A percentile compares a stretch with the other conserved stretches of the same genome.
These are phyloP conservation scores for Drosophila fungiperda DNA, from an alignment of 2,888 invertebrate genomes.

Conservation along the genomic window DNA sequence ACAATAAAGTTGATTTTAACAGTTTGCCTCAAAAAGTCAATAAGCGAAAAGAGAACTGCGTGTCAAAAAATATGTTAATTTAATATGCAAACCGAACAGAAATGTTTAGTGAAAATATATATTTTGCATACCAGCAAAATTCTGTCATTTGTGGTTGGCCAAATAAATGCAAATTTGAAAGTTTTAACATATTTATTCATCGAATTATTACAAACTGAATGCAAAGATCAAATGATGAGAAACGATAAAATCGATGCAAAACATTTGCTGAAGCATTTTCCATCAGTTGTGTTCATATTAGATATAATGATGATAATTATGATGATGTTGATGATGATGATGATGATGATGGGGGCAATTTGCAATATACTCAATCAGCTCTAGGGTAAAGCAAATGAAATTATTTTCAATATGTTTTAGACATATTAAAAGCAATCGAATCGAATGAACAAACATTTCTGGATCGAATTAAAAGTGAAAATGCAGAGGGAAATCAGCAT, in stretches of 20 bases:
- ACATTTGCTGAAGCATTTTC: constrained; percentile 22
- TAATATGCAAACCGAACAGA: constrained; percentile 38
- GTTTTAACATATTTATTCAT: constrained; percentile 56
- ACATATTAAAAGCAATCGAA: constrained; percentile 27
- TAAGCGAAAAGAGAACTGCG: constrained; percentile 10
- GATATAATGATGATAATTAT: constrained; percentile 27
- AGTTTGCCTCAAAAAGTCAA: constrained; percentile 9
- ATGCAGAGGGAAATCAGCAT: constrained; percentile 54
- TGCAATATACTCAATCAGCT: constrained; percentile 22
- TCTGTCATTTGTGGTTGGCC: constrained; percentile 59
- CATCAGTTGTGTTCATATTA: constrained; percentile 16
- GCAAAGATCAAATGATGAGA: constrained; percentile 18
- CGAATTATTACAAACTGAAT: constrained; percentile 54
- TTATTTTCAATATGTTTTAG: constrained; percentile 52
- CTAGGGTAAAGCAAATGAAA: constrained; percentile 35
- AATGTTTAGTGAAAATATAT: constrained; percentile 24
- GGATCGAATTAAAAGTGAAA: constrained; percentile 38
- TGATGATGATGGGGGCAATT: constrained; percentile 45
- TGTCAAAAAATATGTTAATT: constrained; percentile 45
- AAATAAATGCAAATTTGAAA: constrained; percentile 49
- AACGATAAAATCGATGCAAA: constrained; percentile 30
- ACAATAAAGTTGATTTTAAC: not conserved
- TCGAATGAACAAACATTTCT: constrained; percentile 15
- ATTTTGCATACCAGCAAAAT: constrained; percentile 28
- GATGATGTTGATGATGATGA: constrained; percentile 19